A percentile compares a stretch with the other conserved stretches of the same genome.
phyloP scores from a whole-genome alignment of 2,888 invertebrate genomes.

The Dolichopus griseipennis region DNA sequence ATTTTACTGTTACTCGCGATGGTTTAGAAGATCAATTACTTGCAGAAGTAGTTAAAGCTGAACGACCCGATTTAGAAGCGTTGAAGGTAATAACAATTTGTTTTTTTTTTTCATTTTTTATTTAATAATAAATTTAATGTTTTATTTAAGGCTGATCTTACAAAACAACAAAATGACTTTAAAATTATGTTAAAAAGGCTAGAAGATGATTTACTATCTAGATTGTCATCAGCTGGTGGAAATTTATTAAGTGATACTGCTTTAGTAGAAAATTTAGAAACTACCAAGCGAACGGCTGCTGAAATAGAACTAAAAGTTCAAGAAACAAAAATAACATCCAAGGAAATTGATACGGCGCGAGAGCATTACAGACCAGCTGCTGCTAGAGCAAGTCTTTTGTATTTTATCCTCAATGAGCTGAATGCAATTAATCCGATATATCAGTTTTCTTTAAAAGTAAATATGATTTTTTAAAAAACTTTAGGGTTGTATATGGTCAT shows the following conservation, averaged over 20 bases:
- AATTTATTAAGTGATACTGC: slow-evolving; percentile 92
- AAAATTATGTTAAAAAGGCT: slow-evolving; percentile 88
- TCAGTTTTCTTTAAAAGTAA: slow-evolving; percentile 86
- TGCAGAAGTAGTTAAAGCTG: slow-evolving; percentile 94
- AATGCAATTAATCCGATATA: slow-evolving; percentile 96
- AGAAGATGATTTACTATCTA: slow-evolving; percentile 85
- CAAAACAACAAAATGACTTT: slow-evolving; percentile 93
- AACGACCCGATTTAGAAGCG: slow-evolving; percentile 91
- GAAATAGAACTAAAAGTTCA: slow-evolving; percentile 87
- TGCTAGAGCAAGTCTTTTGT: slow-evolving; percentile 83
- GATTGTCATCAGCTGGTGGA: slow-evolving; percentile 83
- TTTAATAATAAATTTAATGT: slow-evolving; percentile 8
- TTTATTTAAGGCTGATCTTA: slow-evolving; percentile 66
- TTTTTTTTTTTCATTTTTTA: slow-evolving; percentile 12
- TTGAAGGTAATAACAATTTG: slow-evolving; percentile 64
- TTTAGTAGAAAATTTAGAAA: slow-evolving; percentile 91
- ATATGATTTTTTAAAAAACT: background rate
- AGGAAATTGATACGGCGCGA: slow-evolving; percentile 85
- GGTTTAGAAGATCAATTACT: slow-evolving; percentile 92
- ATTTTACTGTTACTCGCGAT: slow-evolving; percentile 93
- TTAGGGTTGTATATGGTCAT: too few relatives aligned
- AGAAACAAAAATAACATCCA: slow-evolving; percentile 86
- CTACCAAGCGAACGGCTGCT: slow-evolving; percentile 89
- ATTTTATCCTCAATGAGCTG: slow-evolving; percentile 90
- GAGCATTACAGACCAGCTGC: slow-evolving; percentile 74